phyloP scores from a whole-genome alignment of 2,888 invertebrate genomes.

The Plebejus argus region DNA sequence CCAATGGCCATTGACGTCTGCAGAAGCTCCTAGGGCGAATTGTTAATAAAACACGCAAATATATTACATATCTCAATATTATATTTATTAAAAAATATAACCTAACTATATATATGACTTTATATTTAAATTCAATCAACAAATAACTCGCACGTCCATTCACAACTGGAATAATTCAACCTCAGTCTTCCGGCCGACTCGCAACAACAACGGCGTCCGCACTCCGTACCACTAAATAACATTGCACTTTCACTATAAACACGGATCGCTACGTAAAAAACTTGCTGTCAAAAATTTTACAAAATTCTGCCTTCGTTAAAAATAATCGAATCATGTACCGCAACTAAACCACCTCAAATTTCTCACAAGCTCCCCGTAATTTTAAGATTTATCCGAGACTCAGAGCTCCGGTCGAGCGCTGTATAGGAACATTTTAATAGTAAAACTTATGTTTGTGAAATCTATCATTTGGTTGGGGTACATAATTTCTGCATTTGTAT shows the following conservation, averaged over 20 bases:
- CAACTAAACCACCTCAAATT: not conserved
- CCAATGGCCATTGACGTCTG: too few species aligned
- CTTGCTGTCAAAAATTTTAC: conserved; percentile 60
- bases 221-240: conserved; percentile 64
- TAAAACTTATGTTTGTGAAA: not conserved
- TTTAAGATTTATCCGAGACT: not conserved
- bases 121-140: conserved; percentile 80
- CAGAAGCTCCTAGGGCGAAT: not conserved
- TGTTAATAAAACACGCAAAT: conserved; percentile 57
- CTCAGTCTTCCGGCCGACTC: conserved; percentile 76
- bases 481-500: conserved; percentile 21
- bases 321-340: conserved; percentile 7
- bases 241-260: conserved; percentile 75
- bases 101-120: conserved; percentile 81
- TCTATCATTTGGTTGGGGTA: conserved; percentile 4
- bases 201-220: conserved; percentile 59
- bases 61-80: conserved; percentile 81
- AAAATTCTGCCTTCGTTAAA: conserved; percentile 4
- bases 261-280: conserved; percentile 66
- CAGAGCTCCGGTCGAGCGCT: not conserved
- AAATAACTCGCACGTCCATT: conserved; percentile 78
- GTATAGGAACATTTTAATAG: not conserved
- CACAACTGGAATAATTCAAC: conserved; percentile 77
- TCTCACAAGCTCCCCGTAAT: not conserved
- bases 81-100: conserved; percentile 82